A percentile compares a stretch with the other conserved stretches of the same genome.
These are phyloP conservation scores for Labrus mixtus DNA, from an alignment of 2,113 vertebrate genomes.

Conservation along the genomic window DNA sequence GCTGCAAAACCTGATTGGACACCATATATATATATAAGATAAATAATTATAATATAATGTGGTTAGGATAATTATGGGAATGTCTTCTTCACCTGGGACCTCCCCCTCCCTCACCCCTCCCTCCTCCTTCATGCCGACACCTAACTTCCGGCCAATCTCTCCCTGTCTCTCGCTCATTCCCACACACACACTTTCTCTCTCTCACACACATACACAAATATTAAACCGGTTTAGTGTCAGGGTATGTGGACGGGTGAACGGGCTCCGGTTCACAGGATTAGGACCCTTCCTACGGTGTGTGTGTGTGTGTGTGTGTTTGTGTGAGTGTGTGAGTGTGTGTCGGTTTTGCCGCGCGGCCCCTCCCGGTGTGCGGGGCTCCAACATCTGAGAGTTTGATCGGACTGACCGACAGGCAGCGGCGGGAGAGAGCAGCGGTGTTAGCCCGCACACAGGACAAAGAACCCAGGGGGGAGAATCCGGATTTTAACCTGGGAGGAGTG, in stretches of 20 bases:
- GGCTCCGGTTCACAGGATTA: background rate
- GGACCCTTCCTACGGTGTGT: slow-evolving; percentile 6
- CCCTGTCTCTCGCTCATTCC: slow-evolving; percentile 13
- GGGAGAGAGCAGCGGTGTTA: slow-evolving; percentile 44
- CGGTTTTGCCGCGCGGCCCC: slow-evolving; percentile 39
- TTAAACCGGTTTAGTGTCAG: slow-evolving; percentile 19
- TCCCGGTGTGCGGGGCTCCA: slow-evolving; percentile 39
- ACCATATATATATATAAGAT: too few species aligned
- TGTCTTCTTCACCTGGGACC: slow-evolving; percentile 60
- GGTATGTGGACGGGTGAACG: background rate
- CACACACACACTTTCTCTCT: slow-evolving; percentile 2
- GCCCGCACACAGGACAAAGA: slow-evolving; percentile 64
- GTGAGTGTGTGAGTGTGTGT: background rate
- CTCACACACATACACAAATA: background rate
- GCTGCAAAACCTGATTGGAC: too few species aligned
- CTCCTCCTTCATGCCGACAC: slow-evolving; percentile 47
- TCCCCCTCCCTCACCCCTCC: slow-evolving; percentile 47
- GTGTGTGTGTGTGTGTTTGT: slow-evolving; percentile 9
- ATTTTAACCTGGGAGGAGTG: background rate
- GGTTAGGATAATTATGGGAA: too few species aligned
- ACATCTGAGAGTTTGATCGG: slow-evolving; percentile 55
- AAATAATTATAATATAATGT: too few species aligned
- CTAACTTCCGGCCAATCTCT: slow-evolving; percentile 72
- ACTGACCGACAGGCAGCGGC: slow-evolving; percentile 50
- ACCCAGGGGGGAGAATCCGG: background rate